A percentile compares a stretch with the other conserved stretches of the same genome.
These are phyloP conservation scores for Bombylius major DNA, from an alignment of 2,888 invertebrate genomes.

Conservation along the genomic window DNA sequence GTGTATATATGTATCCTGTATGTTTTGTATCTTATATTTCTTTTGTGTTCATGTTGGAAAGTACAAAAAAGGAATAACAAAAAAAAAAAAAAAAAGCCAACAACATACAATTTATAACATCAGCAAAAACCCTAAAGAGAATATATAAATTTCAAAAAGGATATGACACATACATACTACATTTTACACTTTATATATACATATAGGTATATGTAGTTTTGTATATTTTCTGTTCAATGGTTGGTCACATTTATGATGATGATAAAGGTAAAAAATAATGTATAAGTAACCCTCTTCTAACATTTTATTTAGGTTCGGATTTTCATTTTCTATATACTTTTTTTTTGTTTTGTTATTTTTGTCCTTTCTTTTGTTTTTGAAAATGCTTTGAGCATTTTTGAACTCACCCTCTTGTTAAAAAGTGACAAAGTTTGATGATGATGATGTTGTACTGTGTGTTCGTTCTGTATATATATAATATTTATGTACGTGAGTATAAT, in stretches of 20 bases:
- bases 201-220: too few species aligned
- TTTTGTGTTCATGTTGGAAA: background rate
- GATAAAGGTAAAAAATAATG: background rate
- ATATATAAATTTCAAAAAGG: constrained; percentile 1
- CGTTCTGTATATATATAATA: too few species aligned
- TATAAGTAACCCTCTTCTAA: too few species aligned
- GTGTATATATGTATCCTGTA: too few species aligned
- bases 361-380: too few species aligned
- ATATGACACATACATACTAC: constrained; percentile 3
- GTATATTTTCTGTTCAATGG: constrained; percentile 3
- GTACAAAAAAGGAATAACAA: too few species aligned
- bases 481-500: too few species aligned
- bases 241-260: constrained; percentile 3
- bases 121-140: background rate
- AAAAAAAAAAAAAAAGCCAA: too few species aligned
- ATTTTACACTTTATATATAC: background rate
- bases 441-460: background rate
- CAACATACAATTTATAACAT: background rate
- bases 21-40: too few species aligned
- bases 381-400: background rate
- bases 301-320: too few species aligned
- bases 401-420: constrained; percentile 2
- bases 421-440: constrained; percentile 5
- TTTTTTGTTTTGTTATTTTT: too few species aligned
- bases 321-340: too few species aligned